Conservation (phyloP, 2,113 vertebrate species). For the Ceuthmochares aereus region DNA sequence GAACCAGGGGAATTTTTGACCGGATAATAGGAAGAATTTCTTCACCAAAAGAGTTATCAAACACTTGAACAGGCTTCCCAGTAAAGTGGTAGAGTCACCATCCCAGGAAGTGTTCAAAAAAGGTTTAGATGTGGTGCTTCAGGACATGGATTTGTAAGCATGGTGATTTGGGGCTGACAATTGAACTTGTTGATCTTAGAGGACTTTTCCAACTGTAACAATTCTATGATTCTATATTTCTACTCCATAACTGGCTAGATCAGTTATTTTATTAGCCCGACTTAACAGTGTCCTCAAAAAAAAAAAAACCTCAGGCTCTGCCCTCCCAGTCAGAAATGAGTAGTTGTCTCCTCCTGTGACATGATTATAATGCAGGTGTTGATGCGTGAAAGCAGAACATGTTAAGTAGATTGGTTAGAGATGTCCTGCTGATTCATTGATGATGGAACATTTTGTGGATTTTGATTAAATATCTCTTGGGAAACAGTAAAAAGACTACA, state of each 20-base stretch:
- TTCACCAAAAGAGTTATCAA: too few relatives aligned
- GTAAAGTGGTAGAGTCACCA: too few relatives aligned
- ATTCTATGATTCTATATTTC: too few relatives aligned
- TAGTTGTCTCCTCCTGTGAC: neutral
- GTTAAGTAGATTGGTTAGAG: neutral
- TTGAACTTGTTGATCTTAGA: too few relatives aligned
- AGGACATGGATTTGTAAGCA: too few relatives aligned
- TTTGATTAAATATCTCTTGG: constrained; percentile 28
- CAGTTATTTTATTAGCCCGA: neutral
- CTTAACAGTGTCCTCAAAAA: neutral
- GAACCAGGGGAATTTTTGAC: too few relatives aligned
- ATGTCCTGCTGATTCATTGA: neutral
- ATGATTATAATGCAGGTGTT: neutral
- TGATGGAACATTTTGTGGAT: neutral
- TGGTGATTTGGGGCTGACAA: too few relatives aligned
- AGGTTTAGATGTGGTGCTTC: too few relatives aligned
- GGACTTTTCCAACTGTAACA: too few relatives aligned
- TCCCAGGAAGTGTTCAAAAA: too few relatives aligned
- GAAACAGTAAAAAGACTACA: neutral
- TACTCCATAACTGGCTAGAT: neutral
- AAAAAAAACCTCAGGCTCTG: neutral
- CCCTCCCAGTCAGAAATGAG: neutral
- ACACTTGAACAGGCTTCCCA: too few relatives aligned
- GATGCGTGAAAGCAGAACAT: neutral
- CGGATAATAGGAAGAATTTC: too few relatives aligned